phyloP scores from a whole-genome alignment of 2,888 invertebrate species.

The Erebia aethiops region DNA sequence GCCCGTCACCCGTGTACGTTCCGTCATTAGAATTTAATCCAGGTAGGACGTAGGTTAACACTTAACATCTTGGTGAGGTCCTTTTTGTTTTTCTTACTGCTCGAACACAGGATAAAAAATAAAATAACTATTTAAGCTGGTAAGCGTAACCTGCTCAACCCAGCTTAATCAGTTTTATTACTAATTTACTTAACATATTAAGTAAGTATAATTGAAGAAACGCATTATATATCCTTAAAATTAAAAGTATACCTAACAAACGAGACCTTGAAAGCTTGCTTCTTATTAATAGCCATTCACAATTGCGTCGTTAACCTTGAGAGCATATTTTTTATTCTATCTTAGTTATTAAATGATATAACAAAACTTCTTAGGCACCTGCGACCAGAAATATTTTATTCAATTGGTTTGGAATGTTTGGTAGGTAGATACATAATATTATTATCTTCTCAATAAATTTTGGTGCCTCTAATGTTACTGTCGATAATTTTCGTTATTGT shows the following conservation, averaged over 20 bases:
- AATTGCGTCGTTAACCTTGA: constrained; percentile 38
- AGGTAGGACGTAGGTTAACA: too few relatives aligned
- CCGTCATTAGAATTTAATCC: too few relatives aligned
- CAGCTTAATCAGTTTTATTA: too few relatives aligned
- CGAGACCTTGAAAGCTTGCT: constrained; percentile 36
- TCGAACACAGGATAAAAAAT: too few relatives aligned
- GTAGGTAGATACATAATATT: background rate
- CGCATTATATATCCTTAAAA: constrained; percentile 24
- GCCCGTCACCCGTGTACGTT: too few relatives aligned
- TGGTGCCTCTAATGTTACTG: background rate
- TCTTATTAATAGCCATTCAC: constrained; percentile 37
- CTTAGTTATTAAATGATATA: constrained; percentile 28
- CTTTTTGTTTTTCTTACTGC: too few relatives aligned
- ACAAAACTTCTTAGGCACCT: constrained; percentile 28
- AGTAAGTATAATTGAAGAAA: background rate
- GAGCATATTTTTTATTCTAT: constrained; percentile 33
- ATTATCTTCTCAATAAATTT: background rate
- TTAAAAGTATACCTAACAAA: constrained; percentile 37
- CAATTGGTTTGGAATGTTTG: constrained; percentile 11
- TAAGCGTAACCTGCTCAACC: too few relatives aligned
- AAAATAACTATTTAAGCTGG: too few relatives aligned
- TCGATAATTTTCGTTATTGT: too few relatives aligned
- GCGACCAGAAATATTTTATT: constrained; percentile 15
- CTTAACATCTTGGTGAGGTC: too few relatives aligned
- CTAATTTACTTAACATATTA: too few relatives aligned